A percentile compares a stretch with the other conserved stretches of the same genome.
These are phyloP conservation scores for Aphodius sticticus DNA, from an alignment of 2,888 invertebrate species.

Conservation along the genomic window DNA sequence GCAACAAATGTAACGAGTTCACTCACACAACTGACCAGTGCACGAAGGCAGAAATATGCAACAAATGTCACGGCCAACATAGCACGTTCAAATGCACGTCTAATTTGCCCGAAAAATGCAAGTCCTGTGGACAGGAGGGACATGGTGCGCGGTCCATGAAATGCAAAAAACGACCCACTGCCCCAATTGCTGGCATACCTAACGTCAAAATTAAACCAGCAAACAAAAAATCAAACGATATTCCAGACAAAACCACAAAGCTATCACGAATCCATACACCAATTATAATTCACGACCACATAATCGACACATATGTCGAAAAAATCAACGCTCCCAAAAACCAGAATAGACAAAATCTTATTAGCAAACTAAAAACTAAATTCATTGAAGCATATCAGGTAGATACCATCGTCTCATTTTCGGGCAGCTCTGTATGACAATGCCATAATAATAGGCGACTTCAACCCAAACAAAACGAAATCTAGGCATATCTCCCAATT, in stretches of 20 bases:
- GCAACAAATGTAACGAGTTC: conserved; percentile 10
- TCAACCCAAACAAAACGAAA: conserved; percentile 10
- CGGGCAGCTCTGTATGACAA: neutral
- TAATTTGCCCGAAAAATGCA: neutral
- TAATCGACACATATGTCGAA: neutral
- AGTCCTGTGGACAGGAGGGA: neutral
- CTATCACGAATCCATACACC: conserved; percentile 9
- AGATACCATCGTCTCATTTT: too few relatives aligned
- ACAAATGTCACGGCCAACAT: neutral
- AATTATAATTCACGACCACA: conserved; percentile 10
- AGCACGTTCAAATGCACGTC: neutral
- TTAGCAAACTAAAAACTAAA: neutral
- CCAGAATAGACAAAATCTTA: neutral
- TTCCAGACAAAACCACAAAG: neutral
- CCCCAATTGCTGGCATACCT: neutral
- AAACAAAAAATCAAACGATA: conserved; percentile 12
- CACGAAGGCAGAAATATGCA: neutral
- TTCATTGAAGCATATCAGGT: too few relatives aligned
- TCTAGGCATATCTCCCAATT: conserved; percentile 1
- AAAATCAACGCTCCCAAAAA: conserved; percentile 10
- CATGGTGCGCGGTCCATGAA: conserved; percentile 5
- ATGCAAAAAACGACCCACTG: conserved; percentile 8
- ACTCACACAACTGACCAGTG: conserved; percentile 4
- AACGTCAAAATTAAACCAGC: neutral
- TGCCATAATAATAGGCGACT: neutral